Percentiles rank a stretch among this genome's conserved stretches.
Conservation (phyloP, 2,888 invertebrate genomes). For the Drosophila subquinaria region DNA sequence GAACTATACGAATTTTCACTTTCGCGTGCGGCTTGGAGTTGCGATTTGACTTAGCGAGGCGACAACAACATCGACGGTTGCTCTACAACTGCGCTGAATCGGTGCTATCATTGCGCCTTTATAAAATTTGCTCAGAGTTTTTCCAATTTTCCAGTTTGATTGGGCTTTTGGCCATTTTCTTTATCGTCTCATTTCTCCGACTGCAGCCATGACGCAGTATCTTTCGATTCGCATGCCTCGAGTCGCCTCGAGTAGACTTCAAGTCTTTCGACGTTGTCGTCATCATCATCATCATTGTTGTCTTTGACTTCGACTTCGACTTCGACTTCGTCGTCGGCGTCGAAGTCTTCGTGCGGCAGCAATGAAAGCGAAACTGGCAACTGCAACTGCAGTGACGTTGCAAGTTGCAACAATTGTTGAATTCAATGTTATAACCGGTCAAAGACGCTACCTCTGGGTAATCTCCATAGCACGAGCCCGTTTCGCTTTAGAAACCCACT, state of each 20-base stretch:
- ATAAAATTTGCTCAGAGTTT: slow-evolving; percentile 74
- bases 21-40: slow-evolving; percentile 43
- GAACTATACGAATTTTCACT: slow-evolving; percentile 61
- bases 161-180: slow-evolving; percentile 59
- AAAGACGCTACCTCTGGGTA: slow-evolving; percentile 50
- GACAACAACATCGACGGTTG: slow-evolving; percentile 51
- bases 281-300: slow-evolving; percentile 32
- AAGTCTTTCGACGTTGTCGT: slow-evolving; percentile 30
- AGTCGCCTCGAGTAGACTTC: slow-evolving; percentile 1
- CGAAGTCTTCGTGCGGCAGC: slow-evolving; percentile 42
- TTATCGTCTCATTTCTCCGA: slow-evolving; percentile 50
- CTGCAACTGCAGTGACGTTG: slow-evolving; percentile 64
- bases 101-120: slow-evolving; percentile 66
- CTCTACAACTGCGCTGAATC: slow-evolving; percentile 64
- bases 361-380: slow-evolving; percentile 74
- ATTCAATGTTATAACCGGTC: slow-evolving; percentile 76
- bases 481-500: slow-evolving; percentile 76
- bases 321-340: slow-evolving; percentile 27
- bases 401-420: slow-evolving; percentile 50
- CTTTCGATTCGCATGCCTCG: slow-evolving; percentile 24
- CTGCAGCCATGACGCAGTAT: slow-evolving; percentile 27
- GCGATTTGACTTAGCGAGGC: slow-evolving; percentile 6
- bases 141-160: slow-evolving; percentile 77
- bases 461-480: slow-evolving; percentile 29
- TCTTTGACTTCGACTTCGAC: slow-evolving; percentile 22